Evolutionary conservation across 30 jellyfish, hydroid and myxozoan genomes (phyloP).

Genomic region (Hydra vulgaris): DNA sequence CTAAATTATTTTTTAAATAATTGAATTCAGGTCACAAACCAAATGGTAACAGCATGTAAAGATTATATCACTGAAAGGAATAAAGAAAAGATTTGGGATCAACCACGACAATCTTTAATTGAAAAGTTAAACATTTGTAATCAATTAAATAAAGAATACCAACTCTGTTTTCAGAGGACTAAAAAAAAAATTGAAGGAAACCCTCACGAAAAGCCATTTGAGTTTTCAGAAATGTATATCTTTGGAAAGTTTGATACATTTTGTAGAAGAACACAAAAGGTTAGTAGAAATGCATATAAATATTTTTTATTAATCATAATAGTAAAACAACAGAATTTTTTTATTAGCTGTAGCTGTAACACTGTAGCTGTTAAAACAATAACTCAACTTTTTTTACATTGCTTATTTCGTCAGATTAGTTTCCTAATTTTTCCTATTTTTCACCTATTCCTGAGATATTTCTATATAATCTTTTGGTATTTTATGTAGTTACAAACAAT

Average conservation of each 20-base stretch:
- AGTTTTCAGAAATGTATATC: constrained; percentile 94
- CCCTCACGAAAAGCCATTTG: constrained; percentile 74
- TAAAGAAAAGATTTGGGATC: constrained; percentile 71
- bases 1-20: not conserved
- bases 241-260: constrained; percentile 94
- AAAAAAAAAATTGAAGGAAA: constrained; percentile 57
- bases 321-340: no score
- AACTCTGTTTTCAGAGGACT: constrained; percentile 79
- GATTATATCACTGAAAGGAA: constrained; percentile 68
- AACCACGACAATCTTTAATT: constrained; percentile 47
- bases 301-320: no score
- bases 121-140: constrained; percentile 56
- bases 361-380: no score
- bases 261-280: constrained; percentile 80
- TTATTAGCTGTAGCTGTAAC: no score
- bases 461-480: no score
- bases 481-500: no score
- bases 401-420: no score
- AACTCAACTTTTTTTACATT: no score
- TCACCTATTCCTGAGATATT: no score
- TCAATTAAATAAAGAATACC: constrained; percentile 64
- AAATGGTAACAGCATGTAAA: constrained; percentile 94
- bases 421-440: no score
- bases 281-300: not conserved
- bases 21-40: constrained; percentile 74